These are phyloP conservation scores for Fregata magnificens DNA, from an alignment of 2,113 vertebrate species.

Conservation along the genomic window DNA sequence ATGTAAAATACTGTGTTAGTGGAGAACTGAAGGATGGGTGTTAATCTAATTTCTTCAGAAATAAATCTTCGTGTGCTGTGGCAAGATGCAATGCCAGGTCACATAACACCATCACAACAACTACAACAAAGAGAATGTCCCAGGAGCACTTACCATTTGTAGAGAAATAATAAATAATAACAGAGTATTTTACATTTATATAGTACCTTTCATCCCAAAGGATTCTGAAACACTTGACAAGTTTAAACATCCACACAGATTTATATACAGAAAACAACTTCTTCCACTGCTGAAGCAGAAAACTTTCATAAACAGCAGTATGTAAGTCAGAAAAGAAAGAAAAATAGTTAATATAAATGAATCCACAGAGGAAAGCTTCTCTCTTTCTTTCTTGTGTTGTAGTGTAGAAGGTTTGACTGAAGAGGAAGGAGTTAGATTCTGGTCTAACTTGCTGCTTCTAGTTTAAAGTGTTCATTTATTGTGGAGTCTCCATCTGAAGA, in stretches of 20 bases:
- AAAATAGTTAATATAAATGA: neutral
- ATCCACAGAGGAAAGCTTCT: neutral
- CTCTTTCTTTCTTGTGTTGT: neutral
- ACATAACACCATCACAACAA: neutral
- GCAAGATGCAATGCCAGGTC: neutral
- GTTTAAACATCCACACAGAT: neutral
- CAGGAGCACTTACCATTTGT: neutral
- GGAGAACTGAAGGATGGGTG: neutral
- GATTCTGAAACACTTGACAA: neutral
- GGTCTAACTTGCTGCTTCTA: neutral
- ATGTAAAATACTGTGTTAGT: neutral
- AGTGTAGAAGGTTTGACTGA: neutral
- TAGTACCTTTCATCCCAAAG: neutral
- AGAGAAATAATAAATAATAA: slow-evolving; percentile 27
- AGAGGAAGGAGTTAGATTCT: neutral
- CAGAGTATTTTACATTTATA: slow-evolving; percentile 8
- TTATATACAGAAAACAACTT: neutral
- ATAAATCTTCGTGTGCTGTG: neutral
- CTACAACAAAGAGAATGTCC: neutral
- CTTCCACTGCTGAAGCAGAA: neutral
- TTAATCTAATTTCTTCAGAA: neutral
- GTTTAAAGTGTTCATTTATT: neutral
- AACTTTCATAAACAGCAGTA: neutral
- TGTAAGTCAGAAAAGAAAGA: neutral
- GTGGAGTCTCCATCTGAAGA: neutral